Percentiles rank a stretch among this genome's conserved stretches.
Evolutionary conservation across 2,113 vertebrate species (phyloP).

Genomic region (Engraulis encrasicolus): DNA sequence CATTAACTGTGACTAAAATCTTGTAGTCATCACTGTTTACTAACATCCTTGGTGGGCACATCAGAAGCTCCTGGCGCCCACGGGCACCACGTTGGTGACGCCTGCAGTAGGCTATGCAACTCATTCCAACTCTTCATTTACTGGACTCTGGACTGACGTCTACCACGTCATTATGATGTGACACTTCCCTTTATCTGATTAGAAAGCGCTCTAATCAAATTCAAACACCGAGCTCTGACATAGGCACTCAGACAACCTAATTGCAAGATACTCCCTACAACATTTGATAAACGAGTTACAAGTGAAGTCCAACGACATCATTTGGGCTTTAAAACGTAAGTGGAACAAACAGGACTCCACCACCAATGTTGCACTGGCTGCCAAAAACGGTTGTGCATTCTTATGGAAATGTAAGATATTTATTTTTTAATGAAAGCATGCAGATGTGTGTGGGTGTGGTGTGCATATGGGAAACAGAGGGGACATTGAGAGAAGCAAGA

Average conservation of each 20-base stretch:
- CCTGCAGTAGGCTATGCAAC: not conserved
- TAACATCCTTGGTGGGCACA: too few species aligned
- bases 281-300: not conserved
- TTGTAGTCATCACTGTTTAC: too few species aligned
- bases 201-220: not conserved
- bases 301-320: not conserved
- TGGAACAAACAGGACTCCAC: not conserved
- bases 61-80: too few species aligned
- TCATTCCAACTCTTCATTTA: not conserved
- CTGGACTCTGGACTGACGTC: too few species aligned
- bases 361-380: not conserved
- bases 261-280: not conserved
- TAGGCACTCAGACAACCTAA: not conserved
- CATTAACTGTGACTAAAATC: too few species aligned
- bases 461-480: constrained; percentile 13
- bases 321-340: not conserved
- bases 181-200: not conserved
- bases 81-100: too few species aligned
- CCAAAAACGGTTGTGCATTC: not conserved
- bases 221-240: not conserved
- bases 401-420: constrained; percentile 14
- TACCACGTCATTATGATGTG: constrained; percentile 9
- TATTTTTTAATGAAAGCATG: constrained; percentile 17
- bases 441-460: constrained; percentile 20
- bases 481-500: constrained; percentile 49